A percentile compares a stretch with the other conserved stretches of the same genome.
Evolutionary conservation across 92 coral and sea anemone species (phyloP).

Genomic region (Heliopora coerulea): DNA sequence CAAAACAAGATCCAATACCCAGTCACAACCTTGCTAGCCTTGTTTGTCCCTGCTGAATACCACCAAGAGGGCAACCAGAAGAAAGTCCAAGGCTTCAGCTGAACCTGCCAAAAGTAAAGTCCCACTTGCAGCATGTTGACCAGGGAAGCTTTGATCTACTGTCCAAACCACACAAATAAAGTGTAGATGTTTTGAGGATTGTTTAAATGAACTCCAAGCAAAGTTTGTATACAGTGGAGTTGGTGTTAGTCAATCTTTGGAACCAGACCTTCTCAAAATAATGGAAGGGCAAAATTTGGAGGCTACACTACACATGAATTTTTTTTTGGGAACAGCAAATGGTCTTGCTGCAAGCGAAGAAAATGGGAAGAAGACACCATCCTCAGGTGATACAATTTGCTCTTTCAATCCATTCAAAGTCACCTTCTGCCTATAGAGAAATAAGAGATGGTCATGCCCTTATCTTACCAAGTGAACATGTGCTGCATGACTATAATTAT

Average conservation of each 20-base stretch:
- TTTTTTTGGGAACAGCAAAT: conserved; percentile 47
- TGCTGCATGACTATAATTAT: conserved; percentile 48
- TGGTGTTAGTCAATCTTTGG: conserved; percentile 28
- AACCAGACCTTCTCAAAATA: conserved; percentile 46
- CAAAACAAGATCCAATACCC: too few relatives aligned
- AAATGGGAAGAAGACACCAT: conserved; percentile 42
- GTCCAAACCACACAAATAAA: conserved; percentile 43
- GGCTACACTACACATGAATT: conserved; percentile 36
- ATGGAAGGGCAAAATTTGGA: conserved; percentile 46
- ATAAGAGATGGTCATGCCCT: conserved; percentile 38
- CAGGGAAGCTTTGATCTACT: conserved; percentile 44
- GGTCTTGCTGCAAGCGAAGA: neutral
- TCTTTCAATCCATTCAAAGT: conserved; percentile 41
- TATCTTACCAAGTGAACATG: conserved; percentile 43
- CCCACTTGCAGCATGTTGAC: conserved; percentile 39
- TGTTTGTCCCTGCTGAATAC: neutral
- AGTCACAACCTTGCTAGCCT: too few relatives aligned
- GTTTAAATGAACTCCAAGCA: conserved; percentile 11
- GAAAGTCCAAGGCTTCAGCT: neutral
- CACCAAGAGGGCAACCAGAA: neutral
- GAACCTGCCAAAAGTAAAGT: conserved; percentile 46
- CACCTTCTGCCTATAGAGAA: conserved; percentile 52
- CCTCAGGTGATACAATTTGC: conserved; percentile 43
- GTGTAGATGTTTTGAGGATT: conserved; percentile 36
- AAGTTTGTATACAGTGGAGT: conserved; percentile 34